These are phyloP conservation scores for Spinus pinus DNA, from an alignment of 2,797 vertebrate genomes.

Conservation along the genomic window DNA sequence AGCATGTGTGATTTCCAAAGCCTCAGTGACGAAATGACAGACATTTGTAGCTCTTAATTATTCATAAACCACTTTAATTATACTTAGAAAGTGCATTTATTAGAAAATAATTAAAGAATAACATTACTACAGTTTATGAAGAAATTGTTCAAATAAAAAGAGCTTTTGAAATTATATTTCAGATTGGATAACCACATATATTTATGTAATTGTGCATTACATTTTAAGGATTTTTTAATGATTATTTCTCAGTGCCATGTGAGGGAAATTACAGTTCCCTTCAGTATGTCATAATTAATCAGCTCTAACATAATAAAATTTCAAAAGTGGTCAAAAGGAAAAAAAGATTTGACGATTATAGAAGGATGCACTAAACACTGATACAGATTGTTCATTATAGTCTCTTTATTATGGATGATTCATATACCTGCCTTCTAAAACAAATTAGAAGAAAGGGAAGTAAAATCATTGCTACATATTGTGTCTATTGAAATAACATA, in stretches of 20 bases:
- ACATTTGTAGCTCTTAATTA: not conserved
- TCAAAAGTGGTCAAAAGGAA: not conserved
- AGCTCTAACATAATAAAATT: not conserved
- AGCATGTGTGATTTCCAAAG: not conserved
- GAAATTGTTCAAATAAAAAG: not conserved
- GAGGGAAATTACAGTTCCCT: not conserved
- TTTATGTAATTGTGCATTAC: not conserved
- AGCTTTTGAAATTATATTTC: not conserved
- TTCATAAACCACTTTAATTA: not conserved
- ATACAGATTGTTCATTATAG: not conserved
- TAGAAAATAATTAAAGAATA: conserved; percentile 5
- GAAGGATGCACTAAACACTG: not conserved
- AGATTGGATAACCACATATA: not conserved
- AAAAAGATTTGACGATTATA: not conserved
- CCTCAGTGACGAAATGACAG: not conserved
- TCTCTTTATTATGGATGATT: not conserved
- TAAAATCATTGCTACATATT: not conserved
- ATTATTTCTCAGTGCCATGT: not conserved
- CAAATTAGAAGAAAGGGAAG: not conserved
- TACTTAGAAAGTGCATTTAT: not conserved
- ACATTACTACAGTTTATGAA: not conserved
- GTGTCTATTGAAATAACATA: not conserved
- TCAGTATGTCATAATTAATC: not conserved
- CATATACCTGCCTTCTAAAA: conserved; percentile 2
- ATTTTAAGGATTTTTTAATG: not conserved